Conservation (phyloP, 2,113 vertebrate species). For the Formicarius rufipectus region DNA sequence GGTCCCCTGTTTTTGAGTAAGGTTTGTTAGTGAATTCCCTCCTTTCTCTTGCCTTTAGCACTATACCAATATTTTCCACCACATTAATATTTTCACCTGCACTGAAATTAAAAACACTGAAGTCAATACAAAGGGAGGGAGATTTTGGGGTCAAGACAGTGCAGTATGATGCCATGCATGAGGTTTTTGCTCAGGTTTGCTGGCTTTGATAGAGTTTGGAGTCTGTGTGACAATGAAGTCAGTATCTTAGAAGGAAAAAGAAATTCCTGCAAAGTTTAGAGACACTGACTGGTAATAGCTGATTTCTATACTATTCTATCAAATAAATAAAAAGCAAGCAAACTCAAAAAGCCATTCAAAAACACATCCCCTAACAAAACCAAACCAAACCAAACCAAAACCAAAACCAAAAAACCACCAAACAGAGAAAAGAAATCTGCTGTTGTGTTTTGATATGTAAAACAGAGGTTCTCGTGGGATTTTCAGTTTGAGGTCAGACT, state of each 20-base stretch:
- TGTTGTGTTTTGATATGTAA: background rate
- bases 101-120: background rate
- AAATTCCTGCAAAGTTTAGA: background rate
- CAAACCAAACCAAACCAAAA: background rate
- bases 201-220: background rate
- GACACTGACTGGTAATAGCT: background rate
- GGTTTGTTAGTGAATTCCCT: background rate
- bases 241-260: background rate
- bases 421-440: background rate
- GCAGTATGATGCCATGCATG: rapidly evolving
- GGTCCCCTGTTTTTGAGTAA: background rate
- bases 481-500: background rate
- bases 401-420: background rate
- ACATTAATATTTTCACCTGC: background rate
- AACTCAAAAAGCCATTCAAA: background rate
- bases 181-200: background rate
- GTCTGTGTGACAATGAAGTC: rapidly evolving
- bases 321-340: background rate
- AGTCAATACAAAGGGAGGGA: background rate
- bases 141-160: background rate
- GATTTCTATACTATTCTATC: background rate
- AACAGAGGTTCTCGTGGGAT: background rate
- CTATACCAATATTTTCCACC: background rate
- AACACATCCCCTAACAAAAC: background rate
- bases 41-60: background rate